Evolutionary conservation across 2,888 invertebrate species (phyloP).

Genomic region (Lithophane socia): DNA sequence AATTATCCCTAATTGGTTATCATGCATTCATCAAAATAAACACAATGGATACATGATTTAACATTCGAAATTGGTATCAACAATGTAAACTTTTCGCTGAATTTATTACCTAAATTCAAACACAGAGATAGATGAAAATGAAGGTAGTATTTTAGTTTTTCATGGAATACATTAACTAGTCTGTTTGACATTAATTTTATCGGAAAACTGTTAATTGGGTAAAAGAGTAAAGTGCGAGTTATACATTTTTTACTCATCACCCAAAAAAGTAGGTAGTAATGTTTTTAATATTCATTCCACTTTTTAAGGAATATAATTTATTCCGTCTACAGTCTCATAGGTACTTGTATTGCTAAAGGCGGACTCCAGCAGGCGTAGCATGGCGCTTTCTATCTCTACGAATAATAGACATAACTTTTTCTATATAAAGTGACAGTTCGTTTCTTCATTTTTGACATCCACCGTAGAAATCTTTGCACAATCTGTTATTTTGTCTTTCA

Average conservation of each 20-base stretch:
- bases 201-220: not conserved
- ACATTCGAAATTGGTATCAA: too few species aligned
- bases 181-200: not conserved
- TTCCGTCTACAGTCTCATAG: not conserved
- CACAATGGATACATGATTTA: not conserved
- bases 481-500: too few species aligned
- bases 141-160: not conserved
- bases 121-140: not conserved
- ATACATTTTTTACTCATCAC: not conserved
- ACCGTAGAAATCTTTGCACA: too few species aligned
- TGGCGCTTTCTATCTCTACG: too few species aligned
- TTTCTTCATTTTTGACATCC: too few species aligned
- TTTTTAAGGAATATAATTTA: not conserved
- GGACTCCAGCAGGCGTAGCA: too few species aligned
- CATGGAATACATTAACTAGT: not conserved
- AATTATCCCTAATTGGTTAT: too few species aligned
- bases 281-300: not conserved
- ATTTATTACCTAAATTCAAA: not conserved
- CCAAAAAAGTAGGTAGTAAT: not conserved
- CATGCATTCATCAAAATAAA: not conserved
- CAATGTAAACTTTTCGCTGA: not conserved
- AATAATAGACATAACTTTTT: too few species aligned
- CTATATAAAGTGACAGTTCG: too few species aligned
- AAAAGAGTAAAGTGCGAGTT: not conserved
- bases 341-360: not conserved